These are phyloP conservation scores for Torymus auratus DNA, from an alignment of 2,888 invertebrate species.

Conservation along the genomic window DNA sequence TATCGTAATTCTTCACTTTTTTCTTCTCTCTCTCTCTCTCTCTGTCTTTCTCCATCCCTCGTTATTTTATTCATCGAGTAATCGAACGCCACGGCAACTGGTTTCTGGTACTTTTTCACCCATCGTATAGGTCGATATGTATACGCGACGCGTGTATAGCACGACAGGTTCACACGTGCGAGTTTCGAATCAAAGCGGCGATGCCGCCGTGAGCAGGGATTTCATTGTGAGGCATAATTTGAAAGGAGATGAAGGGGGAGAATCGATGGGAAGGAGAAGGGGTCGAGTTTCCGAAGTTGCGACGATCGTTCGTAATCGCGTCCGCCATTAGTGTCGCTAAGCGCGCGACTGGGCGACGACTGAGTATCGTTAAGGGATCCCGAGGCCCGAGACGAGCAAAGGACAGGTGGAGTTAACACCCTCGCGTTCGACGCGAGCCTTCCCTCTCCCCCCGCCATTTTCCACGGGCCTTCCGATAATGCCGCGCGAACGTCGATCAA, in stretches of 20 bases:
- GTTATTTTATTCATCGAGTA: conserved; percentile 45
- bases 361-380: conserved; percentile 64
- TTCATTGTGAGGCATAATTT: too few relatives aligned
- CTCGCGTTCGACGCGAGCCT: conserved; percentile 63
- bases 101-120: background rate
- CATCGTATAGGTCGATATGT: too few relatives aligned
- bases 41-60: background rate
- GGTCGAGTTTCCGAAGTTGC: conserved; percentile 67
- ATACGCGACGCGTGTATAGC: too few relatives aligned
- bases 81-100: conserved; percentile 30
- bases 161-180: too few relatives aligned
- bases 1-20: conserved; percentile 29
- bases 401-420: conserved; percentile 72
- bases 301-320: conserved; percentile 68
- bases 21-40: background rate
- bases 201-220: too few relatives aligned
- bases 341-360: conserved; percentile 46
- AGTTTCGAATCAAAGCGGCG: too few relatives aligned
- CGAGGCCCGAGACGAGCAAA: conserved; percentile 60
- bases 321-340: conserved; percentile 69
- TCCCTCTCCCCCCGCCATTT: too few relatives aligned
- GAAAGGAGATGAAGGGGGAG: background rate
- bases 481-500: conserved; percentile 42
- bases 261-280: conserved; percentile 23
- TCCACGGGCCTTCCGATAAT: conserved; percentile 39